Evolutionary conservation across 2,113 vertebrate genomes (phyloP).

Genomic region (Peromyscus californicus): DNA sequence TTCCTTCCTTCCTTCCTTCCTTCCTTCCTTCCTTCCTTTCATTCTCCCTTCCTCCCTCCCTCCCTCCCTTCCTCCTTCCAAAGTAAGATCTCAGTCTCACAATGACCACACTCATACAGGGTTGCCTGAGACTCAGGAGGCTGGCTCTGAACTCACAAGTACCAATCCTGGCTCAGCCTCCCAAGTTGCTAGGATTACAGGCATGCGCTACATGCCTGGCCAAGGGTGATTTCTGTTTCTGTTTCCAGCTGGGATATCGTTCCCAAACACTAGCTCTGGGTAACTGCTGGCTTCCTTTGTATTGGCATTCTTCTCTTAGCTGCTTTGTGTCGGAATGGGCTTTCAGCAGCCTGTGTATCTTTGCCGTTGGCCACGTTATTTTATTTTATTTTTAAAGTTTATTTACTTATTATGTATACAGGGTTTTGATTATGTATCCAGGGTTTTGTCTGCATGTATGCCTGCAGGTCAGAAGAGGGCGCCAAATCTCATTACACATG

Average conservation of each 20-base stretch:
- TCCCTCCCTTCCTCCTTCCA: background rate
- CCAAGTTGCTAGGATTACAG: background rate
- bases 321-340: background rate
- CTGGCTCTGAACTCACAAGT: background rate
- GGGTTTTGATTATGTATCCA: too few relatives aligned
- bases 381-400: background rate
- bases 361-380: background rate
- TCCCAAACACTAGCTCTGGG: background rate
- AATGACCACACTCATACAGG: background rate
- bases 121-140: background rate
- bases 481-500: too few relatives aligned
- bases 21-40: too few relatives aligned
- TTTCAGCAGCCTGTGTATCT: background rate
- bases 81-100: background rate
- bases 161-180: too few relatives aligned
- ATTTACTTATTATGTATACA: too few relatives aligned
- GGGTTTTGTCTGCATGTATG: too few relatives aligned
- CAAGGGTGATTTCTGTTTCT: constrained; percentile 16
- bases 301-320: background rate
- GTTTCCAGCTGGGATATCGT: background rate
- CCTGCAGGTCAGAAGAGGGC: too few relatives aligned
- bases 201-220: too few relatives aligned
- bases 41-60: too few relatives aligned
- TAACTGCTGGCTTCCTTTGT: background rate
- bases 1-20: too few relatives aligned